Base-by-base conservation (phyloP, 1,140 invertebrate species). In the Dreissena polymorpha region DNA sequence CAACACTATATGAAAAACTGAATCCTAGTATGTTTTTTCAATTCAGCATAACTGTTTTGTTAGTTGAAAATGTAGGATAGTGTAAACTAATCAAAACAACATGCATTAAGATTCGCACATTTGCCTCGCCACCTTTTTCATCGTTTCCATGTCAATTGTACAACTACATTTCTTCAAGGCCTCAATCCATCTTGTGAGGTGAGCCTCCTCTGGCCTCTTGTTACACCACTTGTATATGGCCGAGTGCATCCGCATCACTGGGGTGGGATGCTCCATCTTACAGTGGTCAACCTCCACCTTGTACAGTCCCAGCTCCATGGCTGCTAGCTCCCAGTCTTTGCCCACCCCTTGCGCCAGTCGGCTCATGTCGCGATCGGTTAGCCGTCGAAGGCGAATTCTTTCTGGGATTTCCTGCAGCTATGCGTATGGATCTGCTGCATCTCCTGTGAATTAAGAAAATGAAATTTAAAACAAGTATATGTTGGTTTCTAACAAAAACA, bases 331-430 rank as follows among this genome's bases (percentile, higher is more conserved):
- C 81, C 81, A 83, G 23, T 83, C 81, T 63, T 49, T 63, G 2
- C 81, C 81, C 21, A 83, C 27, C 18, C 51, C 50, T 25, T 76
- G 68, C 14, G 81, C 64, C 27, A 83, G 65, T 63, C 74, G 21
- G 69, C 81, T 76, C 27, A 83, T 27, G n/a, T 83, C 81, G 63
- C 65, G 67, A 51, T 83, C 81, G 7, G 18, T 53, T 10, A 83
- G 29, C 50, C 67, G 21, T 23, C 25, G 25, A 0, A 29, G 5
- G 13, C 55, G 18, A 14, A 83, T 49, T 21, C 21, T 10, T 50
- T n/a, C 49, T 23, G 25, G 25, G 25, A 83, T 70, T 29, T 51
- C 25, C 21, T 68, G 51, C n/a, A 76, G 68, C 72, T 64, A 83
- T n/a, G 18, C 25, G 23, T 49, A 13, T 13, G 60, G 51, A 49